Conservation (phyloP, 2,888 invertebrate genomes). For the Phortica okadai region DNA sequence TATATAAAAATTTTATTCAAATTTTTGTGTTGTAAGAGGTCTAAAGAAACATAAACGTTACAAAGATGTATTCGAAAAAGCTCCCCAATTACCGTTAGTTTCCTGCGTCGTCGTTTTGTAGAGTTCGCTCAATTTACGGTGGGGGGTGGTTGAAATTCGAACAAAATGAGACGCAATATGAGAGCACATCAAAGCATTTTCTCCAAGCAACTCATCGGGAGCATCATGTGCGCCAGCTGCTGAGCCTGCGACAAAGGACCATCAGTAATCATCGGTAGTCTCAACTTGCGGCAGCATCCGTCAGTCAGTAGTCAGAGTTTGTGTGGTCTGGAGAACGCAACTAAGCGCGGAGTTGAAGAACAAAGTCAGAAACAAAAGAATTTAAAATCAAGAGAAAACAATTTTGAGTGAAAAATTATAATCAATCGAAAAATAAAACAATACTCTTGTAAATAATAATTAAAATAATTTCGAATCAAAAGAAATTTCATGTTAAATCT, state of each 20-base stretch:
- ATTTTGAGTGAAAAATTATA: background rate
- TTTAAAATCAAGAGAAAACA: conserved; percentile 11
- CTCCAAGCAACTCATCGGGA: background rate
- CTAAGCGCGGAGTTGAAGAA: conserved; percentile 39
- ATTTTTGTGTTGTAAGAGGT: too few relatives aligned
- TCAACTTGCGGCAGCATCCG: conserved; percentile 5
- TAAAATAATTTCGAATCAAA: background rate
- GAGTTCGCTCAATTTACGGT: background rate
- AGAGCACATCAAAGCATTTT: background rate
- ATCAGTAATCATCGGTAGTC: conserved; percentile 18
- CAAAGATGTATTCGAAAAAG: too few relatives aligned
- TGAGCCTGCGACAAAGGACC: conserved; percentile 49
- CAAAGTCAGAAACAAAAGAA: background rate
- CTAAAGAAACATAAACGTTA: too few relatives aligned
- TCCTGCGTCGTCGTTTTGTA: background rate
- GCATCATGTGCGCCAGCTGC: conserved; percentile 46
- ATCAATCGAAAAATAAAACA: conserved; percentile 11
- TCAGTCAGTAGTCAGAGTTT: conserved; percentile 55
- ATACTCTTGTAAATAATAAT: conserved; percentile 38
- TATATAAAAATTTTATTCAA: too few relatives aligned
- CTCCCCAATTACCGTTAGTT: too few relatives aligned
- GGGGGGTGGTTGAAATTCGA: background rate
- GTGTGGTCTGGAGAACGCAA: conserved; percentile 55
- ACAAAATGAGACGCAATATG: background rate
- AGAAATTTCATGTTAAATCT: too few relatives aligned